A percentile compares a stretch with the other conserved stretches of the same genome.
These are phyloP conservation scores for Bombus soroeensis DNA, from an alignment of 1,140 invertebrate genomes.

Conservation along the genomic window DNA sequence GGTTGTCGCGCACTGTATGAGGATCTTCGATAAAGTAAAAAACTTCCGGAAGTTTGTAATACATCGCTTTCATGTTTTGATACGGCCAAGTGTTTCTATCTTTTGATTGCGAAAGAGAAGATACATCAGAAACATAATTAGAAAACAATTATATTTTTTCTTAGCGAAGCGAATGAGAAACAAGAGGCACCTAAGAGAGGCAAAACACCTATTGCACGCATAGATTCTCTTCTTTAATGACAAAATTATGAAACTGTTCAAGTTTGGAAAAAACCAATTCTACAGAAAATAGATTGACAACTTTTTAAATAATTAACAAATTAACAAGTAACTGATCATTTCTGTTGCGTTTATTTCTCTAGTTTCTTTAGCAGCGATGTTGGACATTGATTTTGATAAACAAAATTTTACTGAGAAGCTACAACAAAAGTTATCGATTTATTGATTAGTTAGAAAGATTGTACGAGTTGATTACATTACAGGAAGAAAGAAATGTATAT, in stretches of 20 bases:
- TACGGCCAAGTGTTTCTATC: constrained; percentile 10
- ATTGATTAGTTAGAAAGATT: no score
- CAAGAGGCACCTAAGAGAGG: background rate
- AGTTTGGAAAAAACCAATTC: background rate
- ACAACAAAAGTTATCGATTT: no score
- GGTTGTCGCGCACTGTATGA: background rate
- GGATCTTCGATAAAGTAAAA: constrained; percentile 2
- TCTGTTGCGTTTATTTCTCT: background rate
- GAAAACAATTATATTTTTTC: background rate
- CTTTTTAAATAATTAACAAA: background rate
- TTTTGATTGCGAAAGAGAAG: background rate
- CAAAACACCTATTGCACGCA: background rate
- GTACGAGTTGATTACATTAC: no score
- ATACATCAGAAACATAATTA: constrained; percentile 27
- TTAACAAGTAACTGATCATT: background rate
- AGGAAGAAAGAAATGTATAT: no score
- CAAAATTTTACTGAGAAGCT: no score
- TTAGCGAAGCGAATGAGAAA: constrained; percentile 4
- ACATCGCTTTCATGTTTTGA: background rate
- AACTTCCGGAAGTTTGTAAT: constrained; percentile 1
- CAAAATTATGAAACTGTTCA: background rate
- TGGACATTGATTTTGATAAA: no score
- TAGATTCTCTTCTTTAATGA: background rate
- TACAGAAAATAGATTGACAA: background rate
- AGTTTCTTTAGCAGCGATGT: no score